Evolutionary conservation across 2,797 vertebrate genomes (phyloP).

Genomic region (Hydrolagus colliei): DNA sequence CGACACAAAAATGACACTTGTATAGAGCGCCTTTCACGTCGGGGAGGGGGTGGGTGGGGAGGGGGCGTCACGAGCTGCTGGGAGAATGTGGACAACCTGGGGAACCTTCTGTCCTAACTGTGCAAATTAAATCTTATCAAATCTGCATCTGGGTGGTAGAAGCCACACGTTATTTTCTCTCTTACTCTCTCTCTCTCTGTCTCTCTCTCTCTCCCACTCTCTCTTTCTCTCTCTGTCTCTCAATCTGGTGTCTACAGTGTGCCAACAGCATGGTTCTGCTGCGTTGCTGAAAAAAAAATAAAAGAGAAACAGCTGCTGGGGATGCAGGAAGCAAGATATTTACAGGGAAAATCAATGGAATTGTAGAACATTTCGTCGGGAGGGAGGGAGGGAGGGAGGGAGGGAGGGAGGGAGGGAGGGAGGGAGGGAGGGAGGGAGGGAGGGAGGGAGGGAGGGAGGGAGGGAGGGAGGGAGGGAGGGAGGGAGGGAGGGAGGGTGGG

Average conservation of each 20-base stretch:
- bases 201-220: too few relatives aligned
- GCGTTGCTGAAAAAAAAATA: constrained; percentile 32
- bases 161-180: constrained; percentile 39
- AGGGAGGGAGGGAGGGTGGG: constrained; percentile 27
- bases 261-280: constrained; percentile 32
- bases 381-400: constrained; percentile 26
- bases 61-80: too few relatives aligned
- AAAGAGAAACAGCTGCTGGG: not conserved
- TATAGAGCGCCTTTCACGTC: too few relatives aligned
- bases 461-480: constrained; percentile 28
- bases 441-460: constrained; percentile 25
- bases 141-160: constrained; percentile 40
- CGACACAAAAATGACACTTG: too few relatives aligned
- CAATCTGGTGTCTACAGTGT: constrained; percentile 33
- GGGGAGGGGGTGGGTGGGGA: too few relatives aligned
- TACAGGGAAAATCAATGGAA: constrained; percentile 37
- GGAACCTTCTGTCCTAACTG: constrained; percentile 36
- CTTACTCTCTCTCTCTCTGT: too few relatives aligned
- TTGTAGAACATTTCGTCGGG: constrained; percentile 28
- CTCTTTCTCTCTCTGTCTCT: too few relatives aligned
- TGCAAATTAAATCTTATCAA: constrained; percentile 40
- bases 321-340: constrained; percentile 30
- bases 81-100: not conserved
- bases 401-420: constrained; percentile 28
- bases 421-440: constrained; percentile 27